Percentiles rank a stretch among this genome's conserved stretches.
These are phyloP conservation scores for Thysanoteuthis rhombus DNA, from an alignment of 2,888 invertebrate genomes.

Conservation along the genomic window DNA sequence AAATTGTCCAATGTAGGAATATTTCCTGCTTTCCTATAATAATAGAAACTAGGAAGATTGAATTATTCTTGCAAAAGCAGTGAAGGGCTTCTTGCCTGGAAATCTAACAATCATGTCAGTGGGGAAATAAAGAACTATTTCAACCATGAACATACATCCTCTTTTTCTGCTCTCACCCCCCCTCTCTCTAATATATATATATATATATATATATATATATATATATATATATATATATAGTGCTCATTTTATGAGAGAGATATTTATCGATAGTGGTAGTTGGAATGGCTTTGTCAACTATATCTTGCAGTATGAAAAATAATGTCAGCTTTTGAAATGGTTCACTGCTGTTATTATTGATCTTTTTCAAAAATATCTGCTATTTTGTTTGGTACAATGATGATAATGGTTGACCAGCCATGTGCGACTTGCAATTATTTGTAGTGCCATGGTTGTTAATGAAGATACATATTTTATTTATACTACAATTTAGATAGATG, in stretches of 20 bases:
- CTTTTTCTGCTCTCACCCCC: too few species aligned
- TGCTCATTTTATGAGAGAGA: background rate
- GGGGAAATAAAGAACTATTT: too few species aligned
- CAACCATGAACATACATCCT: too few species aligned
- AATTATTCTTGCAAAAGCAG: too few species aligned
- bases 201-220: background rate
- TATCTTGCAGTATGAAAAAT: background rate
- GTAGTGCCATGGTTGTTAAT: background rate
- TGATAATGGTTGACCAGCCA: background rate
- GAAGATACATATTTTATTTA: background rate
- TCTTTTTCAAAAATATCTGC: background rate
- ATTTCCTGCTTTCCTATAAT: too few species aligned
- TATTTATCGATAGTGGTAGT: background rate
- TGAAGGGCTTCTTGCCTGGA: too few species aligned
- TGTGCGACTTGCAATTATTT: background rate
- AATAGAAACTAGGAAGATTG: too few species aligned
- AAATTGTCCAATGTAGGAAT: too few species aligned
- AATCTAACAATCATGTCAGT: too few species aligned
- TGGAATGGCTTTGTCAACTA: background rate
- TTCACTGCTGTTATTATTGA: background rate
- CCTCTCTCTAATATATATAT: background rate
- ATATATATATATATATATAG: too few species aligned
- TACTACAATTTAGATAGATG: background rate
- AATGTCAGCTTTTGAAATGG: background rate
- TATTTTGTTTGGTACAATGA: background rate